Evolutionary conservation across 37 sponge, comb jelly and placozoan species (phyloP).

Genomic region (Dysidea cf. avara): DNA sequence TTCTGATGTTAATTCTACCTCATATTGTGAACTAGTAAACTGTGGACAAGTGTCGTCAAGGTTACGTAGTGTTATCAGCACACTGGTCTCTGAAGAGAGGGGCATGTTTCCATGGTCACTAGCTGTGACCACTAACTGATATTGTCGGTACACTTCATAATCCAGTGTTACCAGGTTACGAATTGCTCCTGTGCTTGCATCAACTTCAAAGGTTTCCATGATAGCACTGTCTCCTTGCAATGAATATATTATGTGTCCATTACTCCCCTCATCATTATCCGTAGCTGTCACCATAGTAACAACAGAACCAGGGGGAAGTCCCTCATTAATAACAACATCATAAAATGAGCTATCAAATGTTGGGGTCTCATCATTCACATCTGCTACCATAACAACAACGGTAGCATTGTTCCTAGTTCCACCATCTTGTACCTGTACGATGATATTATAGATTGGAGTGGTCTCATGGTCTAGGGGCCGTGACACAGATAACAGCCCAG

Average conservation of each 20-base stretch:
- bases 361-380: slow-evolving; percentile 69
- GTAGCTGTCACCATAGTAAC: slow-evolving; percentile 27
- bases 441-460: background rate
- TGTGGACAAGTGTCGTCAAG: slow-evolving; percentile 58
- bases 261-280: slow-evolving; percentile 43
- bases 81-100: slow-evolving; percentile 12
- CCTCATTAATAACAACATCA: slow-evolving; percentile 23
- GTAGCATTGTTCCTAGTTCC: background rate
- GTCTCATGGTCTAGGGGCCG: slow-evolving; percentile 46
- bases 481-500: slow-evolving; percentile 10
- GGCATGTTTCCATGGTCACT: slow-evolving; percentile 50
- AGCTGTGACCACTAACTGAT: slow-evolving; percentile 44
- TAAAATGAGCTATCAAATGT: slow-evolving; percentile 30
- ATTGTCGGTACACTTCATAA: slow-evolving; percentile 30
- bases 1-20: slow-evolving; percentile 2
- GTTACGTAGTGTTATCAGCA: slow-evolving; percentile 33
- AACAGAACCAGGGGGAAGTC: background rate
- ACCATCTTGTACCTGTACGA: slow-evolving; percentile 33
- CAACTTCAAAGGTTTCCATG: background rate
- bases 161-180: slow-evolving; percentile 15
- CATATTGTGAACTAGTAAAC: slow-evolving; percentile 33
- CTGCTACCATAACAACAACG: slow-evolving; percentile 30
- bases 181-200: slow-evolving; percentile 1
- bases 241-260: slow-evolving; percentile 27
- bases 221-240: background rate